These are phyloP conservation scores for Heliconius charithonia DNA, from an alignment of 2,888 invertebrate genomes.

Conservation along the genomic window DNA sequence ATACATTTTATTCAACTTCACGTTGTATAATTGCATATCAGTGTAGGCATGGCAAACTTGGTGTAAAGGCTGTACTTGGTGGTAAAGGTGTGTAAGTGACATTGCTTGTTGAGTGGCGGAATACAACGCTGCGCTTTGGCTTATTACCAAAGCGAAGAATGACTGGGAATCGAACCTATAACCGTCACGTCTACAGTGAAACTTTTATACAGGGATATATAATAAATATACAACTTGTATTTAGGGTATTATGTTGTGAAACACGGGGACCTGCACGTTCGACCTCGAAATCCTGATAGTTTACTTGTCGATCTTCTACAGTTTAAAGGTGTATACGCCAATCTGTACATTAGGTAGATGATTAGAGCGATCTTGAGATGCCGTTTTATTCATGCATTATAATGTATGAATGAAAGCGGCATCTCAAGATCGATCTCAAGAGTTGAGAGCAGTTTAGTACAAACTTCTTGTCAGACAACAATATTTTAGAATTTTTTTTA, in stretches of 20 bases:
- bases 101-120: too few species aligned
- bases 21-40: not conserved
- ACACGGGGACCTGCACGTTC: slow-evolving; percentile 26
- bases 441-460: too few species aligned
- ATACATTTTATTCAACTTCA: not conserved
- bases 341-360: not conserved
- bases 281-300: slow-evolving; percentile 42
- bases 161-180: not conserved
- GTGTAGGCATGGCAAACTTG: too few species aligned
- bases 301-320: slow-evolving; percentile 44
- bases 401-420: too few species aligned
- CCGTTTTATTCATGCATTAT: too few species aligned
- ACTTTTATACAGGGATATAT: not conserved
- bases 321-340: slow-evolving; percentile 8
- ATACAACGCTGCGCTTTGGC: not conserved
- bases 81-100: too few species aligned
- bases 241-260: slow-evolving; percentile 14
- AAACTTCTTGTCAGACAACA: too few species aligned
- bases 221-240: not conserved
- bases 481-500: too few species aligned
- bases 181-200: not conserved
- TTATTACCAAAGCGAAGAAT: not conserved
- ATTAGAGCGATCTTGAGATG: not conserved
- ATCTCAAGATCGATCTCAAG: too few species aligned
- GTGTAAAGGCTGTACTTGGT: too few species aligned